Evolutionary conservation across 2,113 vertebrate species (phyloP), one percentile per base, ranked within the genome.

Genomic region (Sebastes fasciatus): DNA sequence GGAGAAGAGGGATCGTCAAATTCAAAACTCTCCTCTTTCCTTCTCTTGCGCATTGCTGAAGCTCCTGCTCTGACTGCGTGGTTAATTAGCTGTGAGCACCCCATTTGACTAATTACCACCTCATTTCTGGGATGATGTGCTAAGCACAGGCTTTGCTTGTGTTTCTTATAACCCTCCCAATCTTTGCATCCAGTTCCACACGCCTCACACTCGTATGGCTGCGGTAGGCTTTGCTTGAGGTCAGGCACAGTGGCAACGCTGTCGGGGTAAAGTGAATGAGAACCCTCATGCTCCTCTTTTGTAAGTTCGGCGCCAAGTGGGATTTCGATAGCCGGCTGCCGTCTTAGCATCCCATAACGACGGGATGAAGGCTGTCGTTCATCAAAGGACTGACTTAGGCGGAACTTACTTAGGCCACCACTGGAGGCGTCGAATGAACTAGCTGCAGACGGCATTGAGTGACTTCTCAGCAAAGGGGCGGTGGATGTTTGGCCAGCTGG

Each of bases 311-410:
- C 94, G 80, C 97, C 96, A 77, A 96, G 91, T 67, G 97, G 97
- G 8, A 99, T 94, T 92, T 99, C 98, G 8, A 99, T 96, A 52
- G 98, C 98, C 34, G 97, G 97, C 73, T 99, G 98, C 80, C 98
- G 95, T 88, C 96, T 97, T 23, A 99, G 95, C 95, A 96, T 97
- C 77, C 97, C 96, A 69, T 96, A 97, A 60, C 97, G 98, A 19
- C 97, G 96, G 85, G 95, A 83, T 88, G 95, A 93, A 72, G 96
- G 93, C 69, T 96, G 95, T 60, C 94, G 96, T 92, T 99, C 98
- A 13, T 99, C 98, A 57, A 99, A 99, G 34, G 98, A 99, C 82
- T 99, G 98, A 94, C 96, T 98, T 74, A 96, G 95, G 82, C 96
- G 94, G 88, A 98, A 97, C 83, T 95, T 94, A 57, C 94, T 94